A percentile compares a stretch with the other conserved stretches of the same genome.
Conservation (phyloP, 2,888 invertebrate genomes). For the Nasonovia ribisnigri region DNA sequence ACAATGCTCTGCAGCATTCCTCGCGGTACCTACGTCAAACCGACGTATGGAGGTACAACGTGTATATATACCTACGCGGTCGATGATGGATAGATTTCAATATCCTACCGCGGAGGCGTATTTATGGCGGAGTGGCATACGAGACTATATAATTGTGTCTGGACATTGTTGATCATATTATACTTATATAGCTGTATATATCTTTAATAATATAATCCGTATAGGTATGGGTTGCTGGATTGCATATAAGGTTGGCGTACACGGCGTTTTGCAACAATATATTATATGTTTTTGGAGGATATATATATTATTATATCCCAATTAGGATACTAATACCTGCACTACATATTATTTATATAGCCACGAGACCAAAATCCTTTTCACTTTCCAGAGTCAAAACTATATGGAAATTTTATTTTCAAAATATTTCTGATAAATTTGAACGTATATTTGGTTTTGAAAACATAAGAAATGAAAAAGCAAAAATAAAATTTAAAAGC, state of each 20-base stretch:
- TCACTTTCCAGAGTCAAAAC: too few species aligned
- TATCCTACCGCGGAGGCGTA: slow-evolving; percentile 26
- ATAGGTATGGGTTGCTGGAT: neutral
- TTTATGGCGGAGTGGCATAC: neutral
- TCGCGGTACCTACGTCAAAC: slow-evolving; percentile 13
- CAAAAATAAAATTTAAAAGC: neutral
- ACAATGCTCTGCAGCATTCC: neutral
- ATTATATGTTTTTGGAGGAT: neutral
- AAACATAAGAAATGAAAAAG: neutral
- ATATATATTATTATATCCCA: neutral
- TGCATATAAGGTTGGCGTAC: neutral
- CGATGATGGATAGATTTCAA: slow-evolving; percentile 48
- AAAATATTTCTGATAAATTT: too few species aligned
- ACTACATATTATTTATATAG: neutral
- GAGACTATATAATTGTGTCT: neutral
- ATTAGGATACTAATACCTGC: neutral
- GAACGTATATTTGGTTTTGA: neutral
- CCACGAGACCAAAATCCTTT: neutral
- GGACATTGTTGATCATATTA: too few species aligned
- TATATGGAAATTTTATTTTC: too few species aligned
- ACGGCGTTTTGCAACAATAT: neutral
- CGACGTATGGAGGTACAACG: neutral
- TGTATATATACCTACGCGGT: neutral
- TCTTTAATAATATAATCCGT: neutral
- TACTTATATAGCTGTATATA: too few species aligned